Evolutionary conservation across 1,140 invertebrate species (phyloP).

Genomic region (Camponotus pennsylvanicus): DNA sequence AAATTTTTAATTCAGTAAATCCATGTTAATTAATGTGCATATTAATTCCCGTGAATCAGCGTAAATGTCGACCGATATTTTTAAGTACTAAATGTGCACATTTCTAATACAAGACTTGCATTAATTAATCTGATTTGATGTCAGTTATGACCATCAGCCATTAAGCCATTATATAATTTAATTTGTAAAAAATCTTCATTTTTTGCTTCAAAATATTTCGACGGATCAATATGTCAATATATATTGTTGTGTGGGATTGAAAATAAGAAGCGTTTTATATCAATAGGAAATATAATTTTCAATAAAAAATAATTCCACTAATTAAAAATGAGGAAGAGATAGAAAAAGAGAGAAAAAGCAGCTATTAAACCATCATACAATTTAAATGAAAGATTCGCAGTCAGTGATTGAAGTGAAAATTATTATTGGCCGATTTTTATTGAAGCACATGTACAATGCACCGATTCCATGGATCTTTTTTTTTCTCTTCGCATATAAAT

Average conservation of each 20-base stretch:
- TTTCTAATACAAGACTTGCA: not conserved
- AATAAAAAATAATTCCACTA: conserved; percentile 1
- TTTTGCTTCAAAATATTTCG: not conserved
- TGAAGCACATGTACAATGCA: not conserved
- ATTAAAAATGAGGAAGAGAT: not conserved
- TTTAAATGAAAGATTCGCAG: not conserved
- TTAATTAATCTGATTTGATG: not conserved
- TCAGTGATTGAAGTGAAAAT: conserved; percentile 16
- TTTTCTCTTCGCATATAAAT: not conserved
- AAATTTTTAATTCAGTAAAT: conserved; percentile 17
- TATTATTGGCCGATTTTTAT: conserved; percentile 7
- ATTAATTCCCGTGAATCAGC: not conserved
- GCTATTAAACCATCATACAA: not conserved
- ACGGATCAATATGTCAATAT: not conserved
- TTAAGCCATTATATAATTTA: not conserved
- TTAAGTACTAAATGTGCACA: not conserved
- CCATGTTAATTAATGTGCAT: not conserved
- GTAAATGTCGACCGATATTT: not conserved
- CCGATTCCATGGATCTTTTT: not conserved
- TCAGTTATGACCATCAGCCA: not conserved
- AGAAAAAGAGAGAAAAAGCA: not conserved
- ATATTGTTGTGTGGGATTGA: not conserved
- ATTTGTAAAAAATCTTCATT: not conserved
- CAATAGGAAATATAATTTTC: not conserved
- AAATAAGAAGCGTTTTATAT: not conserved